Conservation (phyloP, 2,797 vertebrate genomes). For the Siniperca obscura region DNA sequence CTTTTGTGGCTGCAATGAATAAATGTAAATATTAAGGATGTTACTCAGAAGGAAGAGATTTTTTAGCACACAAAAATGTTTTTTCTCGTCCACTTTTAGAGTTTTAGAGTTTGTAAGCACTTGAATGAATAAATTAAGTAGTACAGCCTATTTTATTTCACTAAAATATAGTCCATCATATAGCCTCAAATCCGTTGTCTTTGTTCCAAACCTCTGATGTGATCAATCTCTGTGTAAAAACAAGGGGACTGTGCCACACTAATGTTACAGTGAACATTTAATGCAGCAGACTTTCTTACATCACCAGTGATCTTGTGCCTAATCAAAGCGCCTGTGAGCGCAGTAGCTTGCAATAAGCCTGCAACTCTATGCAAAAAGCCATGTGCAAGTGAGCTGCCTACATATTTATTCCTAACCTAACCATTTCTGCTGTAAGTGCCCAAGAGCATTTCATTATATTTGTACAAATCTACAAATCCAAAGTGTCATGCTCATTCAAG, state of each 20-base stretch:
- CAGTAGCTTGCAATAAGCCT: constrained; percentile 36
- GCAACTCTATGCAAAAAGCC: constrained; percentile 15
- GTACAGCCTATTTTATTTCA: neutral
- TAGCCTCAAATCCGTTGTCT: neutral
- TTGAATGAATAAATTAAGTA: neutral
- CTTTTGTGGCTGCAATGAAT: neutral
- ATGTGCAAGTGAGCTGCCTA: constrained; percentile 10
- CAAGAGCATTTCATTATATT: constrained; percentile 20
- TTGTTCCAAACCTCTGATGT: neutral
- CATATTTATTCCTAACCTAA: constrained; percentile 16
- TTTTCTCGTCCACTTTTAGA: neutral
- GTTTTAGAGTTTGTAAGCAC: neutral
- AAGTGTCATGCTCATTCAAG: neutral
- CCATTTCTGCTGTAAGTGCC: neutral
- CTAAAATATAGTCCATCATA: neutral
- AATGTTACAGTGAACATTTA: constrained; percentile 12
- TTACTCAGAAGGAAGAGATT: neutral
- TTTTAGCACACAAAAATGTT: neutral
- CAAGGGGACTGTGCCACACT: constrained; percentile 30
- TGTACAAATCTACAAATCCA: neutral
- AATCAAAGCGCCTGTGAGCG: constrained; percentile 21
- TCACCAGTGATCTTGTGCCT: constrained; percentile 35
- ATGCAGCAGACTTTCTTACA: constrained; percentile 17
- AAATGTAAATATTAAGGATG: neutral
- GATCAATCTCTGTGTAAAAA: constrained; percentile 10